These are phyloP conservation scores for Philonicus albiceps DNA, from an alignment of 2,888 invertebrate species.

Conservation along the genomic window DNA sequence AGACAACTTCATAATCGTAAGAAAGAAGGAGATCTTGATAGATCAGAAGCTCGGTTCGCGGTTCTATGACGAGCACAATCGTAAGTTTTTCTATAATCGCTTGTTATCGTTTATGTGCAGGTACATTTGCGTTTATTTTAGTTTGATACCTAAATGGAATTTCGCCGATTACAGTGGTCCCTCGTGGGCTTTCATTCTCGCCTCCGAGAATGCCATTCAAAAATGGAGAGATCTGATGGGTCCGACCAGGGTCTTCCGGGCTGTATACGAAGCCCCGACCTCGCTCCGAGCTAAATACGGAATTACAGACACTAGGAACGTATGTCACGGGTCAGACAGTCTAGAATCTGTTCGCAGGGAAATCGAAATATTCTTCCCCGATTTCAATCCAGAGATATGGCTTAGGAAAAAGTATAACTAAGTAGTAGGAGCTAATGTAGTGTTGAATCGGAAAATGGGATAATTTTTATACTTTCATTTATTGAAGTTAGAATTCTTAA, in stretches of 20 bases:
- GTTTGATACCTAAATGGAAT: neutral
- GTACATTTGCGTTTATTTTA: constrained; percentile 63
- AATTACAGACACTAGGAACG: constrained; percentile 93
- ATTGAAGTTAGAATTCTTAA: too few species aligned
- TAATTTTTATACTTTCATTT: neutral
- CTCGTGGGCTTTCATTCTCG: constrained; percentile 81
- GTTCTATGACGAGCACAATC: constrained; percentile 84
- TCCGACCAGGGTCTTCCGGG: constrained; percentile 86
- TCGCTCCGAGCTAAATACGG: constrained; percentile 86
- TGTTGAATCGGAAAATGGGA: neutral
- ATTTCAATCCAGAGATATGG: constrained; percentile 66
- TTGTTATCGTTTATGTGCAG: constrained; percentile 83
- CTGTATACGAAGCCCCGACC: constrained; percentile 79
- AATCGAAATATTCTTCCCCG: constrained; percentile 84
- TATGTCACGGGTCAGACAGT: constrained; percentile 90
- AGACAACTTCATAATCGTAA: constrained; percentile 77
- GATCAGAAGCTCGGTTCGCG: constrained; percentile 70
- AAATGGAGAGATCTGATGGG: constrained; percentile 88
- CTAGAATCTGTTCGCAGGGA: constrained; percentile 76
- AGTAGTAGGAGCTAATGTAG: neutral
- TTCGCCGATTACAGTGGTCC: constrained; percentile 73
- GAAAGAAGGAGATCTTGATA: constrained; percentile 71
- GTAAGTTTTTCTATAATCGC: constrained; percentile 84
- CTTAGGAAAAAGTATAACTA: neutral
- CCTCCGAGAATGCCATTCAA: constrained; percentile 76